Evolutionary conservation across 2,888 invertebrate species (phyloP), one percentile per base, ranked within the genome.

Genomic region (Laspeyria flexula): DNA sequence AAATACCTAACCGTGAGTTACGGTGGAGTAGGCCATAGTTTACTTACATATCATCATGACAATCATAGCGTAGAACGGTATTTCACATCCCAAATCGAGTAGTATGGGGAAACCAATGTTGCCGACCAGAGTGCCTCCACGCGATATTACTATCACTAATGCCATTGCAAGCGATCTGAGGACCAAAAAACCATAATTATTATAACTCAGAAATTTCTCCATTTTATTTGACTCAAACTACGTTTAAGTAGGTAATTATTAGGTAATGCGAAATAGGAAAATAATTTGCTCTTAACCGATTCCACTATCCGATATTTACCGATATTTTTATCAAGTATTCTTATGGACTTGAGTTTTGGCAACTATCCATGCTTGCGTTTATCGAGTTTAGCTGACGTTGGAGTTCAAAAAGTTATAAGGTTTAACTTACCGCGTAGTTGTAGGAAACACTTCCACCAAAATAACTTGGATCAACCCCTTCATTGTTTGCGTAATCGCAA

Each of bases 41-140:
- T 5, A 21, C 85, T 81, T 66, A 88, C 88, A 67, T 31, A 71
- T 48, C 76, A 87, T 77, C 42, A 81, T 50, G 4, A 71, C 77
- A 27, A 83, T 69, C 62, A 88, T 73, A 0, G 77, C 72, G 48
- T 73, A 87, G 68, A 88, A 87, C 0, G 87, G 85, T 1, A 87
- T 61, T 0, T 77, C 71, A 27, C 88, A 88, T 0, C 82, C 81
- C 45, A 77, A 67, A 4, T 73, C 69, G 13, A 88, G 60, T 0
- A 88, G 63, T 18, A 87, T 65, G 0, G 88, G 88, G 40, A 88
- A 88, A 0, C 72, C 40, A 0, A 88, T 63, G 39, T 88, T 87
- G 0, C 86, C 85, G 0, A 76, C 33, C 2, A 88, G 57, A 0
- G 84, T 83, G 0, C 86, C 88, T 0, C 79, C 51, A 0, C 88